These are phyloP conservation scores for Buathra laborator DNA, from an alignment of 2,888 invertebrate genomes.

Conservation along the genomic window DNA sequence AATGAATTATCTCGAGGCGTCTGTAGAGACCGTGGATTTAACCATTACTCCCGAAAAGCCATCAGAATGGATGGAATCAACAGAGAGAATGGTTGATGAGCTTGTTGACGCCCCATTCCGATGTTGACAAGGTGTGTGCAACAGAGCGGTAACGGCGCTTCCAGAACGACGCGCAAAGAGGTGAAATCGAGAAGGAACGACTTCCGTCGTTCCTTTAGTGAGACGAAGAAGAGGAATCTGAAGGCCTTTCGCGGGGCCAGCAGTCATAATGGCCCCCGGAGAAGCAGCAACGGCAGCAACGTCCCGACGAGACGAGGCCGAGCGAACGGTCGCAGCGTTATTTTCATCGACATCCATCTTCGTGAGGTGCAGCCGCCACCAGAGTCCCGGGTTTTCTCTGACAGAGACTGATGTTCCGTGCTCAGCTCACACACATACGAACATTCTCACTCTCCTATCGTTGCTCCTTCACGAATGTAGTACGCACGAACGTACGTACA, in stretches of 20 bases:
- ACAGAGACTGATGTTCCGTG: constrained; percentile 75
- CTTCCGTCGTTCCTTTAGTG: constrained; percentile 46
- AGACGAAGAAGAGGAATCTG: constrained; percentile 22
- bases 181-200: constrained; percentile 49
- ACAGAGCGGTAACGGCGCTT: constrained; percentile 25
- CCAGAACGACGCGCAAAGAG: constrained; percentile 30
- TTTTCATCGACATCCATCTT: constrained; percentile 76
- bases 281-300: constrained; percentile 50
- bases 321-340: constrained; percentile 66
- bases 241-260: constrained; percentile 36
- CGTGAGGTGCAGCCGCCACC: constrained; percentile 72
- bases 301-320: constrained; percentile 47
- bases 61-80: neutral
- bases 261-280: constrained; percentile 65
- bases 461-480: constrained; percentile 31
- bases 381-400: constrained; percentile 70
- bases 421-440: constrained; percentile 51
- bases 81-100: constrained; percentile 43
- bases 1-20: neutral
- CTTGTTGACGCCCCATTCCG: constrained; percentile 46
- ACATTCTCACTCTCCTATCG: constrained; percentile 4
- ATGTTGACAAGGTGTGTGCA: constrained; percentile 39
- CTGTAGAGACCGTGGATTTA: neutral
- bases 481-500: neutral
- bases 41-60: neutral